phyloP scores from a whole-genome alignment of 2,113 vertebrate genomes.

The Apteryx owenii region DNA sequence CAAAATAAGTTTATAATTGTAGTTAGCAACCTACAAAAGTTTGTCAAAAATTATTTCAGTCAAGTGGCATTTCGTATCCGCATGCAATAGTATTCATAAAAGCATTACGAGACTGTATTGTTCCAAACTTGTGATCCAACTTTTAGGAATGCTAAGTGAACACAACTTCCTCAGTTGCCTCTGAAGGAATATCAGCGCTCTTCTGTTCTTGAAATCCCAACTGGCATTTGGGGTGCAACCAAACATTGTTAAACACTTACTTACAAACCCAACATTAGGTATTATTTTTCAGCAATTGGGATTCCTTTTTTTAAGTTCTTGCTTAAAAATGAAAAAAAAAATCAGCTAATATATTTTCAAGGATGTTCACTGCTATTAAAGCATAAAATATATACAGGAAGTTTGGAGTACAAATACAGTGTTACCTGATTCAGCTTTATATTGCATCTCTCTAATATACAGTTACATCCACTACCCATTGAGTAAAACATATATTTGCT shows the following conservation, averaged over 20 bases:
- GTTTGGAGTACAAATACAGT: background rate
- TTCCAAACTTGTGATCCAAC: background rate
- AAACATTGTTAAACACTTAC: background rate
- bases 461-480: background rate
- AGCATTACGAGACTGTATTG: background rate
- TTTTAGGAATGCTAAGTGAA: background rate
- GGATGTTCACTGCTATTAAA: background rate
- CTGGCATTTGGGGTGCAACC: background rate
- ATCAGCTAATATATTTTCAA: background rate
- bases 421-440: background rate
- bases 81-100: background rate
- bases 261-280: background rate
- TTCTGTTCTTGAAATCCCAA: background rate
- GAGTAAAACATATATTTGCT: background rate
- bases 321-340: background rate
- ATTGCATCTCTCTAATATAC: background rate
- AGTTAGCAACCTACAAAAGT: background rate
- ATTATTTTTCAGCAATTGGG: background rate
- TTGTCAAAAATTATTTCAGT: background rate
- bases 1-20: background rate
- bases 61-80: background rate
- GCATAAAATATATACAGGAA: background rate
- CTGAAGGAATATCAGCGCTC: background rate
- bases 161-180: background rate
- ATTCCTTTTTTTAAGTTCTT: background rate